Conservation (phyloP, 2,888 invertebrate species). For the Orthosia gothica region DNA sequence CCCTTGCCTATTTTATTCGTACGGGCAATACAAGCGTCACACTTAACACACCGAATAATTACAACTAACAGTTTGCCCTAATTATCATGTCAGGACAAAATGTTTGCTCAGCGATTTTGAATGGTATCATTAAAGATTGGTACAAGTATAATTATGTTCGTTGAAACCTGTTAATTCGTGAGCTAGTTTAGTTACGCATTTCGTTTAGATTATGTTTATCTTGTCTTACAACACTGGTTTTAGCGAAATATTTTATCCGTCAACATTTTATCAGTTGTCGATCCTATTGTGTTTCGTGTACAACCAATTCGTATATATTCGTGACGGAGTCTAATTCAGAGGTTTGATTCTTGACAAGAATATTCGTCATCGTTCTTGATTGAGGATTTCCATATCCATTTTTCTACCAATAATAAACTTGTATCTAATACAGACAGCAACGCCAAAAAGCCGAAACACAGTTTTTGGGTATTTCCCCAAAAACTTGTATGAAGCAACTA, state of each 20-base stretch:
- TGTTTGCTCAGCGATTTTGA: constrained; percentile 18
- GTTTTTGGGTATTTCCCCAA: background rate
- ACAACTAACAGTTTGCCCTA: background rate
- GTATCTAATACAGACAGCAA: background rate
- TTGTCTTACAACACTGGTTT: constrained; percentile 32
- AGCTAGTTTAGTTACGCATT: constrained; percentile 22
- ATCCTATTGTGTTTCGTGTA: background rate
- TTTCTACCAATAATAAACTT: background rate
- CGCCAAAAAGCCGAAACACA: background rate
- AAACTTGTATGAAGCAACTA: background rate
- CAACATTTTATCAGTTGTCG: constrained; percentile 24
- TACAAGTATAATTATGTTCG: constrained; percentile 16
- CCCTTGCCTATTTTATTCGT: background rate
- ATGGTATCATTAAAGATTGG: constrained; percentile 21
- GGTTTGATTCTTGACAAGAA: background rate
- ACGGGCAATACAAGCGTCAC: background rate
- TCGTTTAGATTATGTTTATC: background rate
- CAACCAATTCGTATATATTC: background rate
- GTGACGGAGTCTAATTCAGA: too few relatives aligned
- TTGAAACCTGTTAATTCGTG: constrained; percentile 26
- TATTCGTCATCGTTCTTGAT: background rate
- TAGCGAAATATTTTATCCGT: constrained; percentile 19
- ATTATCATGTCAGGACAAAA: constrained; percentile 17
- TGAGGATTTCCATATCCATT: background rate
- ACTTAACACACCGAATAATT: constrained; percentile 23